Evolutionary conservation across 2,888 invertebrate genomes (phyloP).

Genomic region (Monopis laevigella): DNA sequence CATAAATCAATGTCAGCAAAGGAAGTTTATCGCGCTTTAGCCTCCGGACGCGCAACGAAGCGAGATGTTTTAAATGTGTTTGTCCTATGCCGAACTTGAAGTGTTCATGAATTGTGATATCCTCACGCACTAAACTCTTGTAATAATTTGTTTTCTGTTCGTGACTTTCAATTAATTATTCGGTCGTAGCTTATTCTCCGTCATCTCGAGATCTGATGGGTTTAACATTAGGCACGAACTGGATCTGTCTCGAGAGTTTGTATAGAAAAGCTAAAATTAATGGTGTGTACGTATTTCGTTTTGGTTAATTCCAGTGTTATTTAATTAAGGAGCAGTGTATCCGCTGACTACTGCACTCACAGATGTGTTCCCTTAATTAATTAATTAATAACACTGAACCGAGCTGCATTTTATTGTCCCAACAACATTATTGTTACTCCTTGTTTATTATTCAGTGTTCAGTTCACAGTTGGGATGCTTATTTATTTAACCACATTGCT

Average conservation of each 20-base stretch:
- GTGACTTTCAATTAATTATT: background rate
- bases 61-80: slow-evolving; percentile 50
- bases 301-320: too few relatives aligned
- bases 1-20: slow-evolving; percentile 61
- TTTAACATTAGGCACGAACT: too few relatives aligned
- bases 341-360: too few relatives aligned
- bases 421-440: slow-evolving; percentile 7
- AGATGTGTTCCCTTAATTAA: slow-evolving; percentile 5
- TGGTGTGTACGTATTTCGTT: too few relatives aligned
- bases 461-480: slow-evolving; percentile 1
- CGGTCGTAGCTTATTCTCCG: too few relatives aligned
- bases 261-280: too few relatives aligned
- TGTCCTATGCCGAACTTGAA: slow-evolving; percentile 25
- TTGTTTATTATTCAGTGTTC: slow-evolving; percentile 10
- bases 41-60: slow-evolving; percentile 37
- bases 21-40: slow-evolving; percentile 50
- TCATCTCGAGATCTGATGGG: too few relatives aligned
- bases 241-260: too few relatives aligned
- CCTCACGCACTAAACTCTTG: background rate
- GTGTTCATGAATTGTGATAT: background rate
- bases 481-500: slow-evolving; percentile 7
- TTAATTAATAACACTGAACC: slow-evolving; percentile 3
- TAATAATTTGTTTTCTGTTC: background rate
- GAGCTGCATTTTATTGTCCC: slow-evolving; percentile 1
- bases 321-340: too few relatives aligned